Conservation (phyloP, 2,113 vertebrate genomes). For the Bos taurus region DNA sequence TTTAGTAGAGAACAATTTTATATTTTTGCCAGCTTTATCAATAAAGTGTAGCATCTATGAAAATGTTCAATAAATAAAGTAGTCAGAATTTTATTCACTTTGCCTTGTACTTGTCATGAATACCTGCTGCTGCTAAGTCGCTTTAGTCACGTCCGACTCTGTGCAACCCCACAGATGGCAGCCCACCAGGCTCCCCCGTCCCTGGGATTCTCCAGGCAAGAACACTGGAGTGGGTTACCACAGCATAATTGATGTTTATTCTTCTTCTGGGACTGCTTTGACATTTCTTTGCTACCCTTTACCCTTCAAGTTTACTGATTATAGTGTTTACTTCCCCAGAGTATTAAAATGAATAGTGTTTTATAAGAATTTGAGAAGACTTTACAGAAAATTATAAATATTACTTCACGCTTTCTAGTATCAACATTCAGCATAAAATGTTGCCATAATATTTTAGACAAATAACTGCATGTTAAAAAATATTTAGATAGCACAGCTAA, state of each 20-base stretch:
- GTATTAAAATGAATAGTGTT: background rate
- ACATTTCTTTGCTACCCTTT: background rate
- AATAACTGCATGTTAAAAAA: background rate
- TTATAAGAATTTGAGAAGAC: conserved; percentile 8
- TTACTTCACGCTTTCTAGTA: conserved; percentile 13
- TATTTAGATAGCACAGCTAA: background rate
- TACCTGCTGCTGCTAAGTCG: background rate
- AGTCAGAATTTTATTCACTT: background rate
- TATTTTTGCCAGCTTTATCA: background rate
- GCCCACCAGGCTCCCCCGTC: too few relatives aligned
- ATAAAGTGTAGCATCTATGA: background rate
- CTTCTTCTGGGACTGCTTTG: background rate
- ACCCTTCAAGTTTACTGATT: background rate
- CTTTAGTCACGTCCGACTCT: too few relatives aligned
- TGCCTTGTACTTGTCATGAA: background rate
- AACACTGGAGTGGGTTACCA: background rate
- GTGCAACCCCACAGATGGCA: too few relatives aligned
- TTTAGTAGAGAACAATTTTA: background rate
- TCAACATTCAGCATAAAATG: background rate
- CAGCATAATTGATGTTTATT: background rate
- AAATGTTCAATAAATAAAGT: background rate
- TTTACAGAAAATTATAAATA: conserved; percentile 6
- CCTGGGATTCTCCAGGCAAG: too few relatives aligned
- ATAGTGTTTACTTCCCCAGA: background rate
- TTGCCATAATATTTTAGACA: background rate